These are phyloP conservation scores for Gerris lacustris DNA, from an alignment of 2,888 invertebrate genomes.

Conservation along the genomic window DNA sequence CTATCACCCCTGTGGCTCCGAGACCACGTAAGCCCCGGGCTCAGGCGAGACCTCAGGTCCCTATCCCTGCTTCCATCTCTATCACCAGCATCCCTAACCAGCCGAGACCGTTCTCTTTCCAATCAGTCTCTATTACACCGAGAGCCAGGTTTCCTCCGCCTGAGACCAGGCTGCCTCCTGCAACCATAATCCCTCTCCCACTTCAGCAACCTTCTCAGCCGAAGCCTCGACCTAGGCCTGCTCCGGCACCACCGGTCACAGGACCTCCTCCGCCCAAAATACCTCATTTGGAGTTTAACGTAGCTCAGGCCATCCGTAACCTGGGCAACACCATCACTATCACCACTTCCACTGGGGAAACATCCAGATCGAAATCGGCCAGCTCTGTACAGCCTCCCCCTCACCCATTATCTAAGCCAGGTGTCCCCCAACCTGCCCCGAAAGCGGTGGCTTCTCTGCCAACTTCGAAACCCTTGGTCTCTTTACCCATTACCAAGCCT, in stretches of 20 bases:
- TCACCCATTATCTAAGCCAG: too few relatives aligned
- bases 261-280: conserved; percentile 3
- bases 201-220: not conserved
- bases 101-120: not conserved
- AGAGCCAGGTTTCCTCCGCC: not conserved
- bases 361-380: too few relatives aligned
- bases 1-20: not conserved
- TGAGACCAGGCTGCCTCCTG: not conserved
- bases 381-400: too few relatives aligned
- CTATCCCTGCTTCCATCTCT: not conserved
- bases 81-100: not conserved
- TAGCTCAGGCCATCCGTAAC: conserved; percentile 21
- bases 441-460: too few relatives aligned
- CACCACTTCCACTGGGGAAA: conserved; percentile 18
- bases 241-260: not conserved
- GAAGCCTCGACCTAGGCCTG: not conserved
- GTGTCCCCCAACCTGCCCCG: too few relatives aligned
- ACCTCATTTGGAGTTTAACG: conserved; percentile 21
- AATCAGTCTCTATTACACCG: not conserved
- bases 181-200: not conserved
- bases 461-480: too few relatives aligned
- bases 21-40: not conserved
- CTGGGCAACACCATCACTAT: conserved; percentile 25
- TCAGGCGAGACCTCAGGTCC: not conserved
- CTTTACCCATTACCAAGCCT: too few relatives aligned